These are phyloP conservation scores for Clarias batrachus DNA, from an alignment of 2,113 vertebrate genomes.

Conservation along the genomic window DNA sequence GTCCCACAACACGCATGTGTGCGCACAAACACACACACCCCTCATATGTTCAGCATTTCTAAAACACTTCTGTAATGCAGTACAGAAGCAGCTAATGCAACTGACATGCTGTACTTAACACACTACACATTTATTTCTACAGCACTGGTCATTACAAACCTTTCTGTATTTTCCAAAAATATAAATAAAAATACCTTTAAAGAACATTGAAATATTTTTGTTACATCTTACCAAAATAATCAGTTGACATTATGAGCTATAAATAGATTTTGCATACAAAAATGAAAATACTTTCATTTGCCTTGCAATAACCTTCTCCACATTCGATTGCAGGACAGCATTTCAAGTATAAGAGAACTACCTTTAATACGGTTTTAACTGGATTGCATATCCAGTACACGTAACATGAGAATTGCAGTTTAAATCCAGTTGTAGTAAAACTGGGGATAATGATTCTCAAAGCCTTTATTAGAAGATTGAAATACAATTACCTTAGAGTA, in stretches of 20 bases:
- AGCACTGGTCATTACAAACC: constrained; percentile 33
- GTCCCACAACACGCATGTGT: neutral
- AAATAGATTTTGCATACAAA: constrained; percentile 24
- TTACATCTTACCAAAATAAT: constrained; percentile 51
- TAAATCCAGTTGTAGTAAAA: neutral
- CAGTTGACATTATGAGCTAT: constrained; percentile 29
- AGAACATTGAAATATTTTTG: constrained; percentile 25
- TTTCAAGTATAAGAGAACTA: constrained; percentile 21
- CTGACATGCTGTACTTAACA: neutral
- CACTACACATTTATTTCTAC: constrained; percentile 27
- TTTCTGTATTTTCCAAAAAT: neutral
- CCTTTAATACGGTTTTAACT: constrained; percentile 17
- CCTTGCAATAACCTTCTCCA: neutral
- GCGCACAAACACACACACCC: neutral
- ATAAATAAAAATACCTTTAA: constrained; percentile 34
- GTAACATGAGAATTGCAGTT: neutral
- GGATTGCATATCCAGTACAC: neutral
- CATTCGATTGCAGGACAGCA: constrained; percentile 32
- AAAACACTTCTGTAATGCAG: neutral
- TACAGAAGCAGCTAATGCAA: neutral
- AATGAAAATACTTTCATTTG: constrained; percentile 11
- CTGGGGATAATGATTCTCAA: neutral
- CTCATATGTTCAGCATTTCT: constrained; percentile 18
- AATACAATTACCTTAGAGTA: constrained; percentile 23
- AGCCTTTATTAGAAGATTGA: constrained; percentile 11